Evolutionary conservation across 2,888 invertebrate species (phyloP).

Genomic region (Drosophila flavopinicola): DNA sequence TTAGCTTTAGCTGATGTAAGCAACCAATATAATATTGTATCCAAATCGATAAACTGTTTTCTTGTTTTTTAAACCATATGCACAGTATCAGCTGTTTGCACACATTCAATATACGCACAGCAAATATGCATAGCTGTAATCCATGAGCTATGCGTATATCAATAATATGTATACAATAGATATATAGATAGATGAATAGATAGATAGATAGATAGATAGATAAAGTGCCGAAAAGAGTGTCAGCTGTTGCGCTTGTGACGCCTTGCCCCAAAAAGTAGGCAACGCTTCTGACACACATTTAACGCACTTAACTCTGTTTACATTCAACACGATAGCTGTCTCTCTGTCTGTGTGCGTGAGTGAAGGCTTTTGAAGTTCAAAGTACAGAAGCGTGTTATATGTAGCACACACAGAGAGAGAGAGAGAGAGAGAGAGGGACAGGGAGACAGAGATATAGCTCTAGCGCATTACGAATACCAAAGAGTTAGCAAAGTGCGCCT

Average conservation of each 20-base stretch:
- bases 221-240: slow-evolving; percentile 1
- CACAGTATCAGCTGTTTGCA: neutral
- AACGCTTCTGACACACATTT: slow-evolving; percentile 47
- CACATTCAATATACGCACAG: too few relatives aligned
- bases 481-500: slow-evolving; percentile 44
- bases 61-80: neutral
- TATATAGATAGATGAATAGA: neutral
- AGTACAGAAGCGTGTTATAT: slow-evolving; percentile 14
- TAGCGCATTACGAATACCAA: slow-evolving; percentile 27
- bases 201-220: slow-evolving; percentile 7
- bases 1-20: too few relatives aligned
- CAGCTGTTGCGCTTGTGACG: slow-evolving; percentile 16
- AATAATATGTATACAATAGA: neutral
- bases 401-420: slow-evolving; percentile 1
- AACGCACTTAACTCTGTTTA: slow-evolving; percentile 34
- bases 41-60: too few relatives aligned
- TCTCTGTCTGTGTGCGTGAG: slow-evolving; percentile 6
- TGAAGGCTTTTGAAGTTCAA: slow-evolving; percentile 36
- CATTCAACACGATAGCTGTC: slow-evolving; percentile 10
- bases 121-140: neutral
- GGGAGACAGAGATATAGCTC: neutral
- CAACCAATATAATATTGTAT: neutral
- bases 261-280: slow-evolving; percentile 39
- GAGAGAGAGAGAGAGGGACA: neutral
- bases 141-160: neutral